Evolutionary conservation across 2,888 invertebrate genomes (phyloP).

Genomic region (Conus canariensis): DNA sequence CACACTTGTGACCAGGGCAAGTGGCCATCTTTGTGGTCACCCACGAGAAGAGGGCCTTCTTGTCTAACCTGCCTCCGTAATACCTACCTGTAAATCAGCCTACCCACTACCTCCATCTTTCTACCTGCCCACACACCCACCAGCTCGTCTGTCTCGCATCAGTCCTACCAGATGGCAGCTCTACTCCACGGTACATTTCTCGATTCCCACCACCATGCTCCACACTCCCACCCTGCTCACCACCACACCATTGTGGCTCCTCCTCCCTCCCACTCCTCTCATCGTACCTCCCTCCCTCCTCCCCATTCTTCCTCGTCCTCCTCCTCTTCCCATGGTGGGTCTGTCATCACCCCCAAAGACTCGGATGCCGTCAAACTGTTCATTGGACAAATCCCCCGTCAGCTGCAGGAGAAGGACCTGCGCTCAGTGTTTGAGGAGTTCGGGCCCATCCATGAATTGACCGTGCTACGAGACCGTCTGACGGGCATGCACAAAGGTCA

Average conservation of each 20-base stretch:
- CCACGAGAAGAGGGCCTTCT: background rate
- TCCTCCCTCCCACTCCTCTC: constrained; percentile 35
- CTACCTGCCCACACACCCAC: constrained; percentile 33
- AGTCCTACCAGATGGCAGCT: constrained; percentile 44
- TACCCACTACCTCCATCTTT: constrained; percentile 5
- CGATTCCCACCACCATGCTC: constrained; percentile 38
- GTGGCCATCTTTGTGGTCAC: background rate
- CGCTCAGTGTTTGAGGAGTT: constrained; percentile 95
- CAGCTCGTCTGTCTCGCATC: constrained; percentile 24
- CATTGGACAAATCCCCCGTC: constrained; percentile 95
- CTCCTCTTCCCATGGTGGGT: constrained; percentile 35
- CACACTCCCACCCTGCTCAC: constrained; percentile 38
- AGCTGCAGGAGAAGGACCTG: constrained; percentile 91
- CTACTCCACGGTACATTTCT: constrained; percentile 45
- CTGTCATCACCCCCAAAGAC: constrained; percentile 79
- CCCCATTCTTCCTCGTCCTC: constrained; percentile 38
- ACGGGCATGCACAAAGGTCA: constrained; percentile 96
- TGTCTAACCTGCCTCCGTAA: constrained; percentile 30
- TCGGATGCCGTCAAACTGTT: constrained; percentile 88
- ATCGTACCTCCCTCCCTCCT: constrained; percentile 36
- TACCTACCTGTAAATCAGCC: background rate
- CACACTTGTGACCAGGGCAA: too few relatives aligned
- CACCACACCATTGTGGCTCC: constrained; percentile 43
- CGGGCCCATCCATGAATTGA: constrained; percentile 95
- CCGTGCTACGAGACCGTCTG: constrained; percentile 95